Evolutionary conservation across 2,888 invertebrate species (phyloP), one percentile per base, ranked within the genome.

Genomic region (Stratiomys singularior): DNA sequence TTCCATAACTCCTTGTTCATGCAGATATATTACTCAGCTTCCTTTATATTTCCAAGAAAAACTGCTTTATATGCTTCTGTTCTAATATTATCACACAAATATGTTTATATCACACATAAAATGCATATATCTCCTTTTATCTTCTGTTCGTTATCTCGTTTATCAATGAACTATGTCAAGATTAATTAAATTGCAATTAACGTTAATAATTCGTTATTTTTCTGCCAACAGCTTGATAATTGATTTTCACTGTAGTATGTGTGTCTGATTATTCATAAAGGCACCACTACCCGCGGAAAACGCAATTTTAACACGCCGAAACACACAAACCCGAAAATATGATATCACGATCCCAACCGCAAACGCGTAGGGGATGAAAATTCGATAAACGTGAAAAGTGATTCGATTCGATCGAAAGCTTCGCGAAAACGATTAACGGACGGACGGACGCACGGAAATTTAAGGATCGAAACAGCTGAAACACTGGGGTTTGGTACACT

Each of bases 121-220:
- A 60, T 25, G 3, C 7, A 25, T 25, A 23, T 60, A 25, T 60
- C 23, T 60, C 25, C 23, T 5, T 56, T 56, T n/a, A 56, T 11
- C 18, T 18, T 56, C n/a, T n/a, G n/a, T n/a, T n/a, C 25, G 5
- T 60, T 60, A 60, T 60, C 60, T 60, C 7, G 3, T 60, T 25
- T 25, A 60, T 60, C 25, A 21, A 25, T 25, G 60, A 60, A 60
- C 60, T 60, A 18, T 25, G 25, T 60, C 60, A 25, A 25, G 23
- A 60, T 25, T 60, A 60, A 60, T 60, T 60, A 21, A 60, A 13
- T 25, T 60, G 25, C 18, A 60, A 60, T 60, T 60, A 60, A 25
- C 60, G 25, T 21, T 60, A 60, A 25, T 60, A 60, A 25, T 18
- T 37, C 52, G 52, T 18, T 52, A 5, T n/a, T 9, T 13, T 13